Evolutionary conservation across 1,140 invertebrate species (phyloP).

Genomic region (Anastrepha obliqua): DNA sequence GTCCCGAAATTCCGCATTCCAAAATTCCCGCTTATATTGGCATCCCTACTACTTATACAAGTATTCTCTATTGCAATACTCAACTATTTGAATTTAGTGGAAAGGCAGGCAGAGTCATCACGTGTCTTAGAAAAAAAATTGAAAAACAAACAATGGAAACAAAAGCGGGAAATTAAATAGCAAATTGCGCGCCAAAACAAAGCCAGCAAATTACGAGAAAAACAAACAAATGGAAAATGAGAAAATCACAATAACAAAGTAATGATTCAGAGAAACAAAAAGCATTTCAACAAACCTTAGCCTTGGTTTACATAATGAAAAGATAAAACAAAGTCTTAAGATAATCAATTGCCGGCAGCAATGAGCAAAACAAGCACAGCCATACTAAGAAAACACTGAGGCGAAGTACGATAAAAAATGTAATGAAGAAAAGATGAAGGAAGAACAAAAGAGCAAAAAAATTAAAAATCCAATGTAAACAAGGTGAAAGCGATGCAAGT

Average conservation of each 20-base stretch:
- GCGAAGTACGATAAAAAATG: too few relatives aligned
- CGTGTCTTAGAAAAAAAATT: neutral
- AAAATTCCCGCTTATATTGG: too few relatives aligned
- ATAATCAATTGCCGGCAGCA: neutral
- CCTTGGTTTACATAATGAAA: conserved; percentile 24
- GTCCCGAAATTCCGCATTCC: too few relatives aligned
- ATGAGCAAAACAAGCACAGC: neutral
- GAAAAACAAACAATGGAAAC: neutral
- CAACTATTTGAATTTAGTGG: too few relatives aligned
- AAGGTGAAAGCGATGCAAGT: too few relatives aligned
- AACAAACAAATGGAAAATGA: neutral
- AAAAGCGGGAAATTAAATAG: conserved; percentile 44
- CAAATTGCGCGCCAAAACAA: conserved; percentile 38
- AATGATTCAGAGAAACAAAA: neutral
- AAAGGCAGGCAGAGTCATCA: neutral
- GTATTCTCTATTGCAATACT: too few relatives aligned
- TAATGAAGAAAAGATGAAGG: too few relatives aligned
- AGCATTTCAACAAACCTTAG: conserved; percentile 27
- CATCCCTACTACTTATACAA: too few relatives aligned
- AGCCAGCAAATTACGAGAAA: neutral
- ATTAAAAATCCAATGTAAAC: too few relatives aligned
- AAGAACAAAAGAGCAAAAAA: too few relatives aligned
- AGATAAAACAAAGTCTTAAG: conserved; percentile 15
- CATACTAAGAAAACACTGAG: neutral
- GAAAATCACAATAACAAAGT: neutral